Evolutionary conservation across 2,113 vertebrate species (phyloP).

Genomic region (Lagopus muta): DNA sequence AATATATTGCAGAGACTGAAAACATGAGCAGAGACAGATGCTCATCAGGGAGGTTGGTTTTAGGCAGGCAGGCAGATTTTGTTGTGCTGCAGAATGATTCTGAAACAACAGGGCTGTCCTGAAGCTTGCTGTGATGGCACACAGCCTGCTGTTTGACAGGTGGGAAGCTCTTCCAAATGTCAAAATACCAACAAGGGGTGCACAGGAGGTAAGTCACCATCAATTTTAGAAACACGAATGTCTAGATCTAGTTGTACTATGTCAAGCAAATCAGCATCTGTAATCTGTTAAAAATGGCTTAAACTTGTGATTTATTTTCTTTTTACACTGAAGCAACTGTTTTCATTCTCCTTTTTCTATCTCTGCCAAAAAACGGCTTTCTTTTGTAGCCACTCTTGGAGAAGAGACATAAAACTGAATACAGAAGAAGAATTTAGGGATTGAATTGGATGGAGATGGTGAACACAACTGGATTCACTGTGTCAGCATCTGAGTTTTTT

Average conservation of each 20-base stretch:
- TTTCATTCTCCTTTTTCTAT: not conserved
- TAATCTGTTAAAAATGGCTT: not conserved
- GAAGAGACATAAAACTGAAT: not conserved
- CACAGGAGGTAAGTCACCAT: rapidly evolving
- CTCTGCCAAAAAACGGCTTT: not conserved
- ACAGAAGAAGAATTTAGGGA: not conserved
- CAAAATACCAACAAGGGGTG: not conserved
- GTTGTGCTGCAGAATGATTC: not conserved
- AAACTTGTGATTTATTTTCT: not conserved
- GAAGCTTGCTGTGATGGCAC: rapidly evolving
- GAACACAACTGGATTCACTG: too few relatives aligned
- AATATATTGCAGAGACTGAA: not conserved
- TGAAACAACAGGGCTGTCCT: not conserved
- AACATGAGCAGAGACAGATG: rapidly evolving
- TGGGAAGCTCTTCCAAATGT: not conserved
- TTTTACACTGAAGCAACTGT: not conserved
- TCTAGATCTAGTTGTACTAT: not conserved
- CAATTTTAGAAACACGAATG: rapidly evolving
- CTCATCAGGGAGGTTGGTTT: not conserved
- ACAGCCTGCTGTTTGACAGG: not conserved
- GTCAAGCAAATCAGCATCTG: not conserved
- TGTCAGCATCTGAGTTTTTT: too few relatives aligned
- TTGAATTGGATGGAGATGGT: not conserved
- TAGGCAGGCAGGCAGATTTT: not conserved
- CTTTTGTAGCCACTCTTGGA: not conserved